Evolutionary conservation across 64 coral and sea anemone species (phyloP), one percentile per base, ranked within the genome.

Genomic region (Montipora capricornis): DNA sequence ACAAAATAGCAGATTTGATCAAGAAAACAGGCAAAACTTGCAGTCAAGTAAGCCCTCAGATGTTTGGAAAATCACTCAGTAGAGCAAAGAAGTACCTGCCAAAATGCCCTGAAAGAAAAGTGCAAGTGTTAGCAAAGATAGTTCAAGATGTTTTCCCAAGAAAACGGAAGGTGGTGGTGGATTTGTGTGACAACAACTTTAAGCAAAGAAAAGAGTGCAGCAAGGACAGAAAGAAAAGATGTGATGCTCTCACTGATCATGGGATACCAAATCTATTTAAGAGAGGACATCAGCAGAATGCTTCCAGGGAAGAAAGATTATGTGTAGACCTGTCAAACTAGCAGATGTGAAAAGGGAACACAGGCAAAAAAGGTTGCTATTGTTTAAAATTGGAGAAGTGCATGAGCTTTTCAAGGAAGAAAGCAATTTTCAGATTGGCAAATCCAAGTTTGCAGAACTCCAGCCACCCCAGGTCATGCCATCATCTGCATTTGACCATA

Each of bases 371-470:
- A 24, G 24, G 24, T 24, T 0, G 24, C 24, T 24, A 24, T 24
- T 24, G 24, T 24, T 24, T 24, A 24, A 24, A 24, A 24, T 0
- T 24, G 22, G 59, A 77, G 94, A 95, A 68, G 84, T 79, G 4
- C 59, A 93, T 77, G 20, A 89, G 79, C 81, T 95, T 26, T 94
- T 85, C 67, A 37, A 16, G 60, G 78, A 37, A 7, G 67, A 80
- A 75, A 22, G 59, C 12, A 66, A 0, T n/a, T 68, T 80, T 14
- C 78, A 88, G 50, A 73, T 85, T 71, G 88, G 68, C 75, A 47
- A 74, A 44, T 73, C 75, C 26, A 94, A 94, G 84, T 90, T 94
- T 83, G 93, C 83, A n/a, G 83, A 87, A 6, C 76, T 93, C 73
- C 79, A 76, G 57, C 12, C 24, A 24, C 24, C 24, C 24, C 24